A percentile compares a stretch with the other conserved stretches of the same genome.
phyloP scores from a whole-genome alignment of 2,888 invertebrate genomes.

The Agrotis clavis region DNA sequence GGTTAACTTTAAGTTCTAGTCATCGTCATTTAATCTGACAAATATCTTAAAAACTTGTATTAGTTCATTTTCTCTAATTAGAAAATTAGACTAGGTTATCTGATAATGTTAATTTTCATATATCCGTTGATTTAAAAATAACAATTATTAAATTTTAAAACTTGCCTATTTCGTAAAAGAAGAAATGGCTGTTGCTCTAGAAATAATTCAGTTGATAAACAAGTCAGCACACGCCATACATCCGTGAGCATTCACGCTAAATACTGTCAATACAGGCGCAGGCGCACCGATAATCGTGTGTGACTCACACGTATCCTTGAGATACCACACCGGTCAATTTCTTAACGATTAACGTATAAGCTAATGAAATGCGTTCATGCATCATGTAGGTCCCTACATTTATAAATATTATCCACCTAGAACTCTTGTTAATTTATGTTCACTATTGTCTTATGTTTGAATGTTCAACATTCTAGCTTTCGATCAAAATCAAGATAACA shows the following conservation, averaged over 20 bases:
- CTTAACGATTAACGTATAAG: slow-evolving; percentile 48
- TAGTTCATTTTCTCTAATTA: not conserved
- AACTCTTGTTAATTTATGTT: not conserved
- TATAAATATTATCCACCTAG: not conserved
- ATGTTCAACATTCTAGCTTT: not conserved
- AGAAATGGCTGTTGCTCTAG: not conserved
- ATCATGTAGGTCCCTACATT: not conserved
- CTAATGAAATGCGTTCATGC: slow-evolving; percentile 31
- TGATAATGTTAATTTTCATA: too few relatives aligned
- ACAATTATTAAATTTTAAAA: not conserved
- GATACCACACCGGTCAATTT: slow-evolving; percentile 74
- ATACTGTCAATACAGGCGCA: slow-evolving; percentile 51
- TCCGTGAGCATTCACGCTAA: slow-evolving; percentile 45
- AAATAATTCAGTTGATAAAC: slow-evolving; percentile 13
- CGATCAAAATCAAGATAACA: slow-evolving; percentile 2
- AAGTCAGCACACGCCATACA: slow-evolving; percentile 24
- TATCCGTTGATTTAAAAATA: not conserved
- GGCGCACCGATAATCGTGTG: slow-evolving; percentile 32
- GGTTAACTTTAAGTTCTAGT: too few relatives aligned
- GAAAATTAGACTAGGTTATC: not conserved
- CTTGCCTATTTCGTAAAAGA: not conserved
- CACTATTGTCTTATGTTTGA: not conserved
- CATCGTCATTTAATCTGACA: too few relatives aligned
- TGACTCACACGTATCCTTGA: slow-evolving; percentile 68
- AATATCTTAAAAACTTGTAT: too few relatives aligned